Conservation (phyloP, 2,888 invertebrate genomes). For the Tridacna crocea region DNA sequence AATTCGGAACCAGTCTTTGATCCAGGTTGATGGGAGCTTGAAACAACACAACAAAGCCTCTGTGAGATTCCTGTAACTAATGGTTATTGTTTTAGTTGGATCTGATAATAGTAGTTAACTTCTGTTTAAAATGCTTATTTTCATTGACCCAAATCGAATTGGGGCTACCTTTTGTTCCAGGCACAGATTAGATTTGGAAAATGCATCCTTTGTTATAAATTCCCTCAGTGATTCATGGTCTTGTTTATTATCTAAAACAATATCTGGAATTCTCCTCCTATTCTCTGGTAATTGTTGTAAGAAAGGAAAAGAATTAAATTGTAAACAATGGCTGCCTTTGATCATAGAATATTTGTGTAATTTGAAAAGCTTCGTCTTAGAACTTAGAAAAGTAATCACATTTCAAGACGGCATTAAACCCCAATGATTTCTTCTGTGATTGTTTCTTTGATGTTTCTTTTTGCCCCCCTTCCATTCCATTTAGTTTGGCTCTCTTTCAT, state of each 20-base stretch:
- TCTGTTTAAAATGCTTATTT: conserved; percentile 61
- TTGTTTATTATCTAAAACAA: conserved; percentile 58
- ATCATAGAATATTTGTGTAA: conserved; percentile 35
- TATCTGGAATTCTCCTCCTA: conserved; percentile 60
- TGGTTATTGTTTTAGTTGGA: conserved; percentile 64
- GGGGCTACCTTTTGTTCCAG: conserved; percentile 49
- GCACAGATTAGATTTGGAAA: conserved; percentile 55
- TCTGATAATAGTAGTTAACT: conserved; percentile 48
- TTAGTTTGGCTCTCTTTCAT: conserved; percentile 18
- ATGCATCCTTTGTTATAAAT: conserved; percentile 48
- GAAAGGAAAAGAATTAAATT: conserved; percentile 59
- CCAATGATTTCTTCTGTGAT: conserved; percentile 31
- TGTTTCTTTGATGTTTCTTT: conserved; percentile 23
- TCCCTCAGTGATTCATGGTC: conserved; percentile 52
- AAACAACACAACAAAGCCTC: conserved; percentile 64
- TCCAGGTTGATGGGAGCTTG: conserved; percentile 62
- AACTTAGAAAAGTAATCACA: conserved; percentile 27
- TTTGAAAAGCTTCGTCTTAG: conserved; percentile 41
- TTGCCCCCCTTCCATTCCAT: conserved; percentile 1
- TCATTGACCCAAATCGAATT: conserved; percentile 66
- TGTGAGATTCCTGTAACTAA: conserved; percentile 55
- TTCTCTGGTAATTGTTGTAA: conserved; percentile 58
- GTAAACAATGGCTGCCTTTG: conserved; percentile 60
- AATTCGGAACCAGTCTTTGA: conserved; percentile 61
- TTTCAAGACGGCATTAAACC: conserved; percentile 24